These are phyloP conservation scores for Mamestra configurata DNA, from an alignment of 1,140 invertebrate genomes.

Conservation along the genomic window DNA sequence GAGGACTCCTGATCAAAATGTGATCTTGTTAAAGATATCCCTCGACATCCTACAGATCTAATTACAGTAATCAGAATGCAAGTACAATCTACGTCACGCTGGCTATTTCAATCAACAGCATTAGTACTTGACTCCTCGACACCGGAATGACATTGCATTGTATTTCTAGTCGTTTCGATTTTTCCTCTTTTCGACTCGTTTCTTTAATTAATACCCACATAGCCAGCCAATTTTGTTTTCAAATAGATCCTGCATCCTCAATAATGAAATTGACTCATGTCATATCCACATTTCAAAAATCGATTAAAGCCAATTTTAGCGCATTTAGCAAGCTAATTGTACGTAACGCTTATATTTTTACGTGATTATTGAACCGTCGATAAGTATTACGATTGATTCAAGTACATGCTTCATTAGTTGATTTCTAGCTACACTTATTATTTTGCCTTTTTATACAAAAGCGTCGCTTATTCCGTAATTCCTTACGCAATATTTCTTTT, in stretches of 20 bases:
- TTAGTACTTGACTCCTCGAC: conserved; percentile 1
- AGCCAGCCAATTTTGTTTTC: background rate
- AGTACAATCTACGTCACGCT: background rate
- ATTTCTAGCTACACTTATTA: conserved; percentile 34
- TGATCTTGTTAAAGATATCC: conserved; percentile 1
- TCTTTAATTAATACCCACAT: background rate
- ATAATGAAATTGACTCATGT: conserved; percentile 26
- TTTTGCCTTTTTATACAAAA: conserved; percentile 23
- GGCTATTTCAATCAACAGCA: background rate
- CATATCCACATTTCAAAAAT: conserved; percentile 40
- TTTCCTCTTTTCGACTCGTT: conserved; percentile 18
- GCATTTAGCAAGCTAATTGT: conserved; percentile 33
- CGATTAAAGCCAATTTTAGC: conserved; percentile 2
- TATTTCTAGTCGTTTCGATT: background rate
- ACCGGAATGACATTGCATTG: conserved; percentile 34
- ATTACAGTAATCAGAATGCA: background rate
- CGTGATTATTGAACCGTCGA: conserved; percentile 36
- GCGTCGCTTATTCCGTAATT: conserved; percentile 17
- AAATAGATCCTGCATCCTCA: conserved; percentile 12
- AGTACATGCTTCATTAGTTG: conserved; percentile 42
- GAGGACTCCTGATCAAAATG: conserved; percentile 54
- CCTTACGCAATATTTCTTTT: conserved; percentile 17
- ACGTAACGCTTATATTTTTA: conserved; percentile 22
- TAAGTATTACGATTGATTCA: conserved; percentile 23
- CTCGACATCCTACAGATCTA: background rate